Percentiles rank a stretch among this genome's conserved stretches.
Evolutionary conservation across 1,140 invertebrate species (phyloP).

Genomic region (Bombus superbus): DNA sequence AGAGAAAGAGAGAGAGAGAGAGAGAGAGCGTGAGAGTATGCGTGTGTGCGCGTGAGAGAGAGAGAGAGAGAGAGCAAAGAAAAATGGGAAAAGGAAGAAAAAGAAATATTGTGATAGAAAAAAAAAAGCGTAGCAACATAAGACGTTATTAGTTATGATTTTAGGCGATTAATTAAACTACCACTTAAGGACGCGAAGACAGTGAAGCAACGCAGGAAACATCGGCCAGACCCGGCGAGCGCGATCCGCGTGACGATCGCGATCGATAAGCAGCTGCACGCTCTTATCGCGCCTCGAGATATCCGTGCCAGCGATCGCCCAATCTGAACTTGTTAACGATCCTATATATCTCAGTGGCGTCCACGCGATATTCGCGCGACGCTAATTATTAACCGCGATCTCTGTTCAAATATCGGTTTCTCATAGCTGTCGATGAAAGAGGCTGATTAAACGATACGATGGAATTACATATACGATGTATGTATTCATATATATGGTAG

Average conservation of each 20-base stretch:
- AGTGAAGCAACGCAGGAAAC: not conserved
- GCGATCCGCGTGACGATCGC: not conserved
- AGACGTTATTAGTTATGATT: constrained; percentile 41
- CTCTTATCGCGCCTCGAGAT: not conserved
- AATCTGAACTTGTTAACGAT: no score
- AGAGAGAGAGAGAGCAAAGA: not conserved
- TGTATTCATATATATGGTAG: constrained; percentile 31
- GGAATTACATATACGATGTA: constrained; percentile 42
- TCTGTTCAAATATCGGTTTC: constrained; percentile 51
- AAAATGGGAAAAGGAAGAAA: not conserved
- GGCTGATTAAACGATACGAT: constrained; percentile 70
- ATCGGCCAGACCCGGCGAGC: not conserved
- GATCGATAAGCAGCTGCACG: not conserved
- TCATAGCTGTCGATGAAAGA: constrained; percentile 66
- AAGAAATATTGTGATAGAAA: constrained; percentile 59
- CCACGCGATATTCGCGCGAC: not conserved
- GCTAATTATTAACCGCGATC: constrained; percentile 24
- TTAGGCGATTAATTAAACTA: constrained; percentile 32
- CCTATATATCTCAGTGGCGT: not conserved
- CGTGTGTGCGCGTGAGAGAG: not conserved
- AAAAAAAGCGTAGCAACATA: constrained; percentile 45
- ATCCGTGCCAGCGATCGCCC: not conserved
- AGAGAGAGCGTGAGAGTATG: no score
- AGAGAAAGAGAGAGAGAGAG: not conserved
- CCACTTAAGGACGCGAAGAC: constrained; percentile 31